Evolutionary conservation across 2,797 vertebrate species (phyloP), one percentile per base, ranked within the genome.

Genomic region (Sitta carolinensis): DNA sequence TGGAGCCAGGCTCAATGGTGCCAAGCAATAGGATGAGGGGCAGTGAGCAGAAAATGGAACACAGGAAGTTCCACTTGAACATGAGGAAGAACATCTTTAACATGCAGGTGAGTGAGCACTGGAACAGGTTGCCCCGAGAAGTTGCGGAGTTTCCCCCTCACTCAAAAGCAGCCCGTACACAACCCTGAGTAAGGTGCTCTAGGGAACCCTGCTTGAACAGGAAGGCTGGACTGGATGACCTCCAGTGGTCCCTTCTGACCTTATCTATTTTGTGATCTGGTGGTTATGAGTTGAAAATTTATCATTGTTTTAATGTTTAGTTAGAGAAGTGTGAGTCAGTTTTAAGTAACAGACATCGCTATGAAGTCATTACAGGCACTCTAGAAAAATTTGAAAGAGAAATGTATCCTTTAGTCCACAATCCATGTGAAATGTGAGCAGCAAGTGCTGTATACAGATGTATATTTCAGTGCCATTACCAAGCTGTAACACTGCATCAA

Each of bases 401-500:
- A 93, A 87, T 54, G 6, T 58, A 68, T 83, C 86, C 96, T 89
- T 76, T 29, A 81, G 40, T 54, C 23, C 43, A 55, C 43, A 85
- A 58, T 93, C 89, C 84, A 90, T 67, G 76, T 16, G 16, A 66
- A 91, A 57, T 93, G 32, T 62, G 94, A 87, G 77, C 47, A 48
- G 26, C 20, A 10, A 70, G 68, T 87, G 52, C 59, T 82, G 73
- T 51, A 81, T 76, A 82, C 87, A 92, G 84, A 92, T 94, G 90
- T 84, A 76, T 84, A 84, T 93, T 96, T 63, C 68, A 36, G 20
- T 36, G n/a, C 8, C 36, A 52, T 86, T 86, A 64, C 77, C 73
- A n/a, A 13, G 17, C 52, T 74, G 30, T 59, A 32, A 36, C 78
- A 76, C 63, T 87, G 86, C 94, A 96, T 80, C 84, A 84, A 45